These are phyloP conservation scores for Heliconius hewitsoni DNA, from an alignment of 1,140 invertebrate genomes.

Conservation along the genomic window DNA sequence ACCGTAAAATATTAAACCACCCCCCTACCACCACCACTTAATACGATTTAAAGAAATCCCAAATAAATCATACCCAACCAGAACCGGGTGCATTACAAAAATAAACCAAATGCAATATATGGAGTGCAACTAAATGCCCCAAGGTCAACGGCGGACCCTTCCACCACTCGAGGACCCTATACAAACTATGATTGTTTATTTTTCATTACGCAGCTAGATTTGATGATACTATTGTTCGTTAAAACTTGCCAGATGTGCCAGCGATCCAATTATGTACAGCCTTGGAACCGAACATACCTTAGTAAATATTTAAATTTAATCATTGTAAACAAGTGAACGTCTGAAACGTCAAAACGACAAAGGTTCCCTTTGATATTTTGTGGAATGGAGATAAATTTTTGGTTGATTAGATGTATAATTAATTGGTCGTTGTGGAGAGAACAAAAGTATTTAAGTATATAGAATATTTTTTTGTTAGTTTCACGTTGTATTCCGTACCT, in stretches of 20 bases:
- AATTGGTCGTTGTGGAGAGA: neutral
- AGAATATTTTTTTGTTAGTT: neutral
- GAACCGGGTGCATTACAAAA: conserved; percentile 4
- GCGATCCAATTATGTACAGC: conserved; percentile 2
- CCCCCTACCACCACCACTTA: neutral
- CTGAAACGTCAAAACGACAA: neutral
- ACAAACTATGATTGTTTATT: conserved; percentile 37
- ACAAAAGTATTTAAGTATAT: neutral
- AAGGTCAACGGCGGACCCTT: conserved; percentile 14
- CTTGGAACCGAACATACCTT: neutral
- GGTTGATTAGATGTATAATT: conserved; percentile 5
- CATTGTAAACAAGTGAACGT: neutral
- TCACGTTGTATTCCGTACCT: neutral
- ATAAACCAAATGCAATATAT: conserved; percentile 15
- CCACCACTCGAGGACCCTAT: conserved; percentile 31
- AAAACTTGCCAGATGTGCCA: conserved; percentile 32
- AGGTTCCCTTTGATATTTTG: neutral
- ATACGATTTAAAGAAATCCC: neutral
- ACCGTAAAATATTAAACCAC: neutral
- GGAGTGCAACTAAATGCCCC: conserved; percentile 11
- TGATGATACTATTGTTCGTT: conserved; percentile 35
- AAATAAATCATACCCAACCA: neutral
- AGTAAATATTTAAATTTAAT: conserved; percentile 11
- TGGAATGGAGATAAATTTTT: neutral
- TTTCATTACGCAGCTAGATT: conserved; percentile 36